Conservation (phyloP, 92 coral and sea anemone species). For the Parazoanthus darwini region DNA sequence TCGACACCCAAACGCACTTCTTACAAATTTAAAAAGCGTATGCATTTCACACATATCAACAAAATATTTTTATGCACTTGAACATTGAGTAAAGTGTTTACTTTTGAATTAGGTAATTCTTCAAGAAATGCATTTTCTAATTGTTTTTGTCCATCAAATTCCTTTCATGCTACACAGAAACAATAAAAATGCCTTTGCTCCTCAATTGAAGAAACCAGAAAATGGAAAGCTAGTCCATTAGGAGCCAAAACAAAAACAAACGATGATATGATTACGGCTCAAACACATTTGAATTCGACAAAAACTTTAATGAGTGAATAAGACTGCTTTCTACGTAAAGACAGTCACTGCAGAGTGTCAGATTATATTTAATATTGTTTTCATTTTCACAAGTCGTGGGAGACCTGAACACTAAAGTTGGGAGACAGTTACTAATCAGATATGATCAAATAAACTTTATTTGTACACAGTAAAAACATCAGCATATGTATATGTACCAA, state of each 20-base stretch:
- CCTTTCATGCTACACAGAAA: neutral
- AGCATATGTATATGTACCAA: too few relatives aligned
- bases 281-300: too few relatives aligned
- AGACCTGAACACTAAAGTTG: too few relatives aligned
- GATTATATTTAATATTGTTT: too few relatives aligned
- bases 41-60: neutral
- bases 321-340: too few relatives aligned
- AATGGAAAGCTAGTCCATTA: neutral
- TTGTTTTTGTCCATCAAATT: constrained; percentile 1
- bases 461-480: too few relatives aligned
- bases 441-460: too few relatives aligned
- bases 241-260: neutral
- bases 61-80: constrained; percentile 5
- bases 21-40: neutral
- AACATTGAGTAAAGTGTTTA: neutral
- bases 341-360: too few relatives aligned
- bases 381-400: too few relatives aligned
- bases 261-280: neutral
- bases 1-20: neutral
- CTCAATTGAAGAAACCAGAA: neutral
- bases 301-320: too few relatives aligned
- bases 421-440: too few relatives aligned
- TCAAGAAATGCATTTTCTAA: neutral
- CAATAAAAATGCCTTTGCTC: neutral
- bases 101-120: constrained; percentile 3